Evolutionary conservation across 2,888 invertebrate genomes (phyloP).

Genomic region (Clostera curtula): DNA sequence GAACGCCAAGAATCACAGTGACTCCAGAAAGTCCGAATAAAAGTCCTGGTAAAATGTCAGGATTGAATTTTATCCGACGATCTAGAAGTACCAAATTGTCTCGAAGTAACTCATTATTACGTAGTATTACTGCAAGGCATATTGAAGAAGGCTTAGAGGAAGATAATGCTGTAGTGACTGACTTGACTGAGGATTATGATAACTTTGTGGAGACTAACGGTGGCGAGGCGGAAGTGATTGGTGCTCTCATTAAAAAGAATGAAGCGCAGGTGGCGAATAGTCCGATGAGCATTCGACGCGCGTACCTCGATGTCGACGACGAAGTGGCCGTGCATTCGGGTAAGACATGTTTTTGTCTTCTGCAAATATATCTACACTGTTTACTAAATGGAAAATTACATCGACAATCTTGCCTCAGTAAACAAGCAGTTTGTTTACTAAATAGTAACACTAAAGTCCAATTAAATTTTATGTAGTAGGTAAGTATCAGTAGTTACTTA

Average conservation of each 20-base stretch:
- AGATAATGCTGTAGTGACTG: slow-evolving; percentile 46
- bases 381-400: no score
- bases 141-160: slow-evolving; percentile 64
- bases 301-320: slow-evolving; percentile 76
- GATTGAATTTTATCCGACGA: slow-evolving; percentile 79
- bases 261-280: slow-evolving; percentile 59
- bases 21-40: slow-evolving; percentile 69
- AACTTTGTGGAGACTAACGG: slow-evolving; percentile 56
- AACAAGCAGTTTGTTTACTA: no score
- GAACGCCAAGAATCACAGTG: slow-evolving; percentile 57
- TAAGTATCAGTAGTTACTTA: no score
- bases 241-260: slow-evolving; percentile 63
- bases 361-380: no score
- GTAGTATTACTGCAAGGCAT: slow-evolving; percentile 71
- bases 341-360: no score
- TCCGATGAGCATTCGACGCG: slow-evolving; percentile 62
- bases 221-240: slow-evolving; percentile 55
- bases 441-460: no score
- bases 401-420: no score
- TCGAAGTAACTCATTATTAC: slow-evolving; percentile 77
- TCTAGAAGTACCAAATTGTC: slow-evolving; percentile 84
- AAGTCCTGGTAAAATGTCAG: slow-evolving; percentile 68
- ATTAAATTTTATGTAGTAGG: no score
- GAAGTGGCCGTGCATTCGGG: slow-evolving; percentile 84
- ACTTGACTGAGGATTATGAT: slow-evolving; percentile 58